Evolutionary conservation across 30 jellyfish, hydroid and myxozoan genomes (phyloP).

Genomic region (Cassiopea andromeda): DNA sequence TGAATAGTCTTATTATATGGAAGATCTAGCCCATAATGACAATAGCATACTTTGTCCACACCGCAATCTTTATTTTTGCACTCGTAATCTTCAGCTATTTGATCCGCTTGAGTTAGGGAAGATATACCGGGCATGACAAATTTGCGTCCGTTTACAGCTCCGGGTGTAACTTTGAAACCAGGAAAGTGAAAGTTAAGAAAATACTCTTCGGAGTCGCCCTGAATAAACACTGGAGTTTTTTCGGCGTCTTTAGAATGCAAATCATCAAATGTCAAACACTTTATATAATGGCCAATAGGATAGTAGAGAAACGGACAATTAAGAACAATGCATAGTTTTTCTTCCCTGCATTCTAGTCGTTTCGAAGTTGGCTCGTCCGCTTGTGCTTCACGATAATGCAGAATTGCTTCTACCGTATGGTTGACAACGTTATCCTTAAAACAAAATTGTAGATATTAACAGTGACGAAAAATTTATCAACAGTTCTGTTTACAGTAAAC

Average conservation of each 20-base stretch:
- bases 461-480: too few species aligned
- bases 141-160: slow-evolving; percentile 91
- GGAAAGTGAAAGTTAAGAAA: slow-evolving; percentile 90
- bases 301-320: slow-evolving; percentile 87
- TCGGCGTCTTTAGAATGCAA: slow-evolving; percentile 66
- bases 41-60: slow-evolving; percentile 84
- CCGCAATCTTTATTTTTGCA: slow-evolving; percentile 90
- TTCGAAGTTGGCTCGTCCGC: slow-evolving; percentile 63
- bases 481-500: too few species aligned
- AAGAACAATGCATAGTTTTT: slow-evolving; percentile 62
- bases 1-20: slow-evolving; percentile 88
- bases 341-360: slow-evolving; percentile 65
- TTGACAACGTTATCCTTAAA: slow-evolving; percentile 65
- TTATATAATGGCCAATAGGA: slow-evolving; percentile 63
- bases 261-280: slow-evolving; percentile 78
- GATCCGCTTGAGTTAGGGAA: slow-evolving; percentile 81
- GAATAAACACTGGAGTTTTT: slow-evolving; percentile 59
- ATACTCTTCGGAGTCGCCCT: slow-evolving; percentile 79
- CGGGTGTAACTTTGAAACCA: slow-evolving; percentile 86
- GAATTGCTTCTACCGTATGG: slow-evolving; percentile 81
- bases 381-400: slow-evolving; percentile 86
- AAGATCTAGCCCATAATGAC: slow-evolving; percentile 76
- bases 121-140: slow-evolving; percentile 90
- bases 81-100: slow-evolving; percentile 78
- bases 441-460: not conserved